phyloP scores from a whole-genome alignment of 2,113 vertebrate species.

The Tonatia bakeri region DNA sequence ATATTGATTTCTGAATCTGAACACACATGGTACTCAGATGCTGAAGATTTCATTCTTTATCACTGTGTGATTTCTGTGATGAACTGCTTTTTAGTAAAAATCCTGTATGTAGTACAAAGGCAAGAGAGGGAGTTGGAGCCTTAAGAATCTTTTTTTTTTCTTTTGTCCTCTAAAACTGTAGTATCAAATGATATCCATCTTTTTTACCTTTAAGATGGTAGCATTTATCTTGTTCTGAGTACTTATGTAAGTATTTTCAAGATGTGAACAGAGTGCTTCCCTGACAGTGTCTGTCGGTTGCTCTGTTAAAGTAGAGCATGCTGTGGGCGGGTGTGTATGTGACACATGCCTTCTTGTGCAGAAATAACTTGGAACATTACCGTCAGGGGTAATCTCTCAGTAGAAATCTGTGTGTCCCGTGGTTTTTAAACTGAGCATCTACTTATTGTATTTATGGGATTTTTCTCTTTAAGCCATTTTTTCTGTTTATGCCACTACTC shows the following conservation, averaged over 20 bases:
- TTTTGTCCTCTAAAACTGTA: background rate
- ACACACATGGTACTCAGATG: background rate
- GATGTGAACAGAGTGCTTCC: background rate
- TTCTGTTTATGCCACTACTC: background rate
- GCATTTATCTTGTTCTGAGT: conserved; percentile 39
- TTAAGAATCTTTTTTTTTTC: background rate
- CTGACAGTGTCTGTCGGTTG: background rate
- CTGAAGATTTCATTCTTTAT: conserved; percentile 1
- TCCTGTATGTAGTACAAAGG: background rate
- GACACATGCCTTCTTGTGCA: background rate
- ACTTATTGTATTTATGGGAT: background rate
- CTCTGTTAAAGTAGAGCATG: conserved; percentile 40
- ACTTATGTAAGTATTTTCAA: background rate
- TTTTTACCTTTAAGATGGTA: conserved; percentile 9
- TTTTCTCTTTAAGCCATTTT: background rate
- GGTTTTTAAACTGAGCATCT: conserved; percentile 28
- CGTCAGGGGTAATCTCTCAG: background rate
- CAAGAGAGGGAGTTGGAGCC: background rate
- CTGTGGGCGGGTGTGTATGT: background rate
- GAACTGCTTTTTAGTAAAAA: conserved; percentile 6
- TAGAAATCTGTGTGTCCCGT: background rate
- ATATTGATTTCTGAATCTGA: conserved; percentile 23
- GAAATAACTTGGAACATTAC: conserved; percentile 38
- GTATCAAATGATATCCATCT: conserved; percentile 3
- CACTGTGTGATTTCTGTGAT: conserved; percentile 13